Evolutionary conservation across 2,113 vertebrate species (phyloP), one percentile per base, ranked within the genome.

Genomic region (Hymenochirus boettgeri): DNA sequence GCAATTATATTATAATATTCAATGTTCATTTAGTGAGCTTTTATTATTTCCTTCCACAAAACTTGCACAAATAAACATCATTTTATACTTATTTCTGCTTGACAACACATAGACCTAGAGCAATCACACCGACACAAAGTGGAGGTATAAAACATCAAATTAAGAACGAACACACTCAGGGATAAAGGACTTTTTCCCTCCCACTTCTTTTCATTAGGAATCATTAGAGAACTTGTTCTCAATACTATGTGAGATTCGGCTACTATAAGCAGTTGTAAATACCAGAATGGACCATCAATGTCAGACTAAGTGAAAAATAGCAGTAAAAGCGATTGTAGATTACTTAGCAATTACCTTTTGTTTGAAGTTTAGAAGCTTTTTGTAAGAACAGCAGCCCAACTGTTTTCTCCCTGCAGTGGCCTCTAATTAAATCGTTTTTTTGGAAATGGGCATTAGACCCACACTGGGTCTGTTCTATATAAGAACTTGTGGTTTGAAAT

Each of bases 211-310:
- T 67, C 64, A 67, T 27, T 31, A 66, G 37, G 42, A 67, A 67
- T 67, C 52, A 51, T 56, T 59, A 45, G 47, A 47, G 47, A 52
- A 59, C 46, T 67, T 59, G 46, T 67, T 67, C 64, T 29, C 24
- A 67, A 52, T 59, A 52, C 59, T 59, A 51, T 21, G 52, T 67
- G 31, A 42, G 56, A 67, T 67, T 67, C 56, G 52, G 47, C 64
- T 59, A 67, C 64, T 67, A 67, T 58, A 33, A 67, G 59, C 56
- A 52, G 56, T 59, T 67, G 64, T 67, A 59, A 67, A 67, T 67
- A 67, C 56, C 56, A 67, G 56, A 67, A 67, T 50, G 46, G 47
- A 59, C 64, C 56, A 67, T 67, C 64, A 67, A 67, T 59, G 64
- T 67, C 56, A 67, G 56, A 23, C 46, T 51, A 59, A 51, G 64